Evolutionary conservation across 2,113 vertebrate genomes (phyloP), one percentile per base, ranked within the genome.

Genomic region (Neopipo cinnamomea): DNA sequence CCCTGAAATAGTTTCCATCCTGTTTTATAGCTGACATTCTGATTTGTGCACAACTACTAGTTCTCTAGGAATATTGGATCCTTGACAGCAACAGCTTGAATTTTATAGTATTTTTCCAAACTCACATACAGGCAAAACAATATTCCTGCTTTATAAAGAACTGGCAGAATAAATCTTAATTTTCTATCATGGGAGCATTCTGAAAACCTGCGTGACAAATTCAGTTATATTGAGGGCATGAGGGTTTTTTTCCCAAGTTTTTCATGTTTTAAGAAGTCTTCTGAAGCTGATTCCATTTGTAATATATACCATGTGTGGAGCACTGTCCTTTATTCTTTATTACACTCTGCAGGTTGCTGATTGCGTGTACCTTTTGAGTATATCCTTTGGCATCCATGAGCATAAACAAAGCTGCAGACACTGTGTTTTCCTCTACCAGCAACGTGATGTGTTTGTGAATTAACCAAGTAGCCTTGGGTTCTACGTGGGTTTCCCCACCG

Each of bases 371-470:
- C 65, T 94, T 91, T 89, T 86, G 94, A 95, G 87, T 91, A 19
- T 50, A 31, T 93, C 55, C 81, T 84, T 93, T 94, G 97, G 95
- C 90, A 93, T 80, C 53, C 15, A 61, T 14, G 87, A 89, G 88
- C 70, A 77, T 94, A 95, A 98, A 97, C 93, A 97, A 97, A 97
- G 95, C 93, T 96, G 88, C 75, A 97, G 93, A 95, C 52, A 5
- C 47, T 93, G 79, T 92, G 47, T 92, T 95, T 94, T 84, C 61
- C 59, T 93, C 85, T 79, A 81, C 77, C 81, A 86, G 47, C 86
- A 85, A 74, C 7, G 23, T 76, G 74, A 82, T 88, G 88, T 96
- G 50, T 92, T 94, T 97, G 92, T 95, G 89, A 95, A 91, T 94
- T 96, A 89, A 82, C 55, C 56, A 86, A 92, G 83, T 55, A 83